These are phyloP conservation scores for Spinibarbus caldwelli DNA, from an alignment of 2,797 vertebrate species.

Conservation along the genomic window DNA sequence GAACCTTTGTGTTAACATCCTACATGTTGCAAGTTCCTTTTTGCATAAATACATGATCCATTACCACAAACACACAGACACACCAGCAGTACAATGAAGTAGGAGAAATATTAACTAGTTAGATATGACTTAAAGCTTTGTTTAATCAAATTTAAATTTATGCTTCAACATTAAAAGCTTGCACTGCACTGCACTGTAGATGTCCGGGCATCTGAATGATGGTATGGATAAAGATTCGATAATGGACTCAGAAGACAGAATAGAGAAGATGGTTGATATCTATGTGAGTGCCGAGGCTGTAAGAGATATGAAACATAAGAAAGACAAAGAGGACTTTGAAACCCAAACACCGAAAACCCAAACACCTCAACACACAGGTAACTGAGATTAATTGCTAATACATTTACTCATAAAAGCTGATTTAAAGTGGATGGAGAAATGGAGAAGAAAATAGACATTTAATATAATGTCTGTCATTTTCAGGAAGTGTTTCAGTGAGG, in stretches of 20 bases:
- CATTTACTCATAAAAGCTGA: background rate
- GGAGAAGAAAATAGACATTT: background rate
- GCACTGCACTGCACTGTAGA: background rate
- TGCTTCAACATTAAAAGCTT: background rate
- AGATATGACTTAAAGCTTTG: background rate
- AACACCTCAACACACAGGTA: slow-evolving; percentile 27
- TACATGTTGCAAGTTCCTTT: background rate
- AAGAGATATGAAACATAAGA: slow-evolving; percentile 12
- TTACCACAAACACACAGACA: background rate
- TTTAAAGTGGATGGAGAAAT: background rate
- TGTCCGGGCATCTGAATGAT: background rate
- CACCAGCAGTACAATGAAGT: background rate
- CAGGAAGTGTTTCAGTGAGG: background rate
- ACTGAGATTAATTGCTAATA: background rate
- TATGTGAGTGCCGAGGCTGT: slow-evolving; percentile 25
- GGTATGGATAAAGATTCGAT: background rate
- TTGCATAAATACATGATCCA: background rate
- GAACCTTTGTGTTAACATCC: background rate
- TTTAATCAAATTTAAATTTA: background rate
- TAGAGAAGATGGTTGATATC: slow-evolving; percentile 26
- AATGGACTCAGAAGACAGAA: slow-evolving; percentile 13
- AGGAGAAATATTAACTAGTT: background rate
- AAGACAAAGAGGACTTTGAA: background rate
- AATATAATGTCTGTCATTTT: background rate
- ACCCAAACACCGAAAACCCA: background rate